Percentiles rank a stretch among this genome's conserved stretches.
These are phyloP conservation scores for Microctonus hyperodae DNA, from an alignment of 2,888 invertebrate genomes.

Conservation along the genomic window DNA sequence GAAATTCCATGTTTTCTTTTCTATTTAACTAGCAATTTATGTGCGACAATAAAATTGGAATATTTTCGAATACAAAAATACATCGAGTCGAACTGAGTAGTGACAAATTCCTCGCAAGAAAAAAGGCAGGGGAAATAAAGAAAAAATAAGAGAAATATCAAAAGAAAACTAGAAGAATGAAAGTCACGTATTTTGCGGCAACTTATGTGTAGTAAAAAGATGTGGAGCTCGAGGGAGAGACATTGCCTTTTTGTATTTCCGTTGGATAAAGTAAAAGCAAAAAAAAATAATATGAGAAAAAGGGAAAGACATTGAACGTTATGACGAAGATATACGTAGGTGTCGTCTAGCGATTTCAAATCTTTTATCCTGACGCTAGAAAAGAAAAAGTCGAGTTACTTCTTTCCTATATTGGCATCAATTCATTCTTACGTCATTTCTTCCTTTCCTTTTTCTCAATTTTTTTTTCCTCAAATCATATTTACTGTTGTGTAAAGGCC, in stretches of 20 bases:
- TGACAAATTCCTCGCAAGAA: not conserved
- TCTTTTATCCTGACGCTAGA: not conserved
- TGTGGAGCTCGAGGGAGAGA: not conserved
- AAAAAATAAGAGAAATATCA: not conserved
- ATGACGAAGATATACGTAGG: not conserved
- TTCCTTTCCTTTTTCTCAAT: not conserved
- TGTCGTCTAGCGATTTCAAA: conserved; percentile 5
- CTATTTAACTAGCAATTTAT: not conserved
- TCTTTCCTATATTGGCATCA: not conserved
- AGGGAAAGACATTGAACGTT: too few relatives aligned
- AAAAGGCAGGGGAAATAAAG: not conserved
- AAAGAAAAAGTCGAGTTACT: not conserved
- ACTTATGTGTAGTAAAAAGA: not conserved
- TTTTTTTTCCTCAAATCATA: not conserved
- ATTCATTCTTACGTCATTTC: conserved; percentile 2
- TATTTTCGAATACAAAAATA: not conserved
- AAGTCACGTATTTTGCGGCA: not conserved
- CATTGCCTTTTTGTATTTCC: not conserved
- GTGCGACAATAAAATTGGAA: not conserved
- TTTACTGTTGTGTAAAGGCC: not conserved
- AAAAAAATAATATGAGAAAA: not conserved
- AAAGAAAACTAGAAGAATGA: too few relatives aligned
- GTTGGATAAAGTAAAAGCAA: not conserved
- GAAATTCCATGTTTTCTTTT: not conserved
- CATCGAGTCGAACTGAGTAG: not conserved